Percentiles rank a stretch among this genome's conserved stretches.
phyloP scores from a whole-genome alignment of 53 echinoderm and acorn worm species.

The Henricia sp. region DNA sequence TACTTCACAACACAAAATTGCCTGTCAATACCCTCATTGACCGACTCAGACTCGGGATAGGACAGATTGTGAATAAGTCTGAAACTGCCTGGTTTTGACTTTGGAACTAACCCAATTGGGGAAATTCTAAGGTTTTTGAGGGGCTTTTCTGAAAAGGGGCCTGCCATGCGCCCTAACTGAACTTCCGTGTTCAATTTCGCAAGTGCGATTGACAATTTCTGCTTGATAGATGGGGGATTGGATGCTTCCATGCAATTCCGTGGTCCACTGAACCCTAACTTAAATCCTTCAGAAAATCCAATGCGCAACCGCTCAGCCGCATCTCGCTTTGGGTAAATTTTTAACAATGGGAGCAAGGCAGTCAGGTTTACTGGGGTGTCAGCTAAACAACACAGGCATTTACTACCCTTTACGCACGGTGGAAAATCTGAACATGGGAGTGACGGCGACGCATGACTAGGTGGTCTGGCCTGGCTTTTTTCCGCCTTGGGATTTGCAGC shows the following conservation, averaged over 20 bases:
- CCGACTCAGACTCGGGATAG: constrained; percentile 39
- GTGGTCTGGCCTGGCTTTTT: not conserved
- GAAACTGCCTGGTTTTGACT: constrained; percentile 43
- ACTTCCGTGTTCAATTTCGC: constrained; percentile 36
- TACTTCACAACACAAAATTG: constrained; percentile 29
- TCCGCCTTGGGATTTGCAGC: not conserved
- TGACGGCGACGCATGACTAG: not conserved
- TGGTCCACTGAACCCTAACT: constrained; percentile 33
- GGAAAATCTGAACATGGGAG: not conserved
- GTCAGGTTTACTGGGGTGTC: constrained; percentile 38
- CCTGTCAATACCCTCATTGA: constrained; percentile 55
- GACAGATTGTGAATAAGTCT: constrained; percentile 63
- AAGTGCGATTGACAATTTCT: constrained; percentile 6
- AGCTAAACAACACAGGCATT: constrained; percentile 20
- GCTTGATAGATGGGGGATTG: constrained; percentile 47
- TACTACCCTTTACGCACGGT: not conserved
- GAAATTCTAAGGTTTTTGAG: constrained; percentile 19
- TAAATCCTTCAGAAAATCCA: constrained; percentile 52
- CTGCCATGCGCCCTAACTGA: constrained; percentile 50
- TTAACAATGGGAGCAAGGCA: not conserved
- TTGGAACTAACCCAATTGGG: constrained; percentile 61
- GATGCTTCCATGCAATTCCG: constrained; percentile 13
- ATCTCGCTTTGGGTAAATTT: constrained; percentile 9
- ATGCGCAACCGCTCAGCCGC: not conserved
- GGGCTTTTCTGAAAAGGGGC: constrained; percentile 36